Percentiles rank a stretch among this genome's conserved stretches.
Evolutionary conservation across 2,888 invertebrate species (phyloP).

Genomic region (Drosophila emarginata): DNA sequence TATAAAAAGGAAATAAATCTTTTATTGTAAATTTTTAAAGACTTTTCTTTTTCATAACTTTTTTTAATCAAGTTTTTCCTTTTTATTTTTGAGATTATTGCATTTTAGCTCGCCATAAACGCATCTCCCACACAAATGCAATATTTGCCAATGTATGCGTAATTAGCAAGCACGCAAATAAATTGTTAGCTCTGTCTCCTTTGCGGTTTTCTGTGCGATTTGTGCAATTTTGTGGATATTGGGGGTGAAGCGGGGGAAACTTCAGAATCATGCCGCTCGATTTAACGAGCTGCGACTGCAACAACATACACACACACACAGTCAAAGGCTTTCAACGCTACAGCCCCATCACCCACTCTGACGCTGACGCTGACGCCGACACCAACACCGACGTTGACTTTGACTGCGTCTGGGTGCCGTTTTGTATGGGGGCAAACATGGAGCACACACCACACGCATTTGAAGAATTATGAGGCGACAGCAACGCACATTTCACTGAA

Average conservation of each 20-base stretch:
- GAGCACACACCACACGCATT: constrained; percentile 68
- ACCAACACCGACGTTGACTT: constrained; percentile 3
- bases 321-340: constrained; percentile 10
- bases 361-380: constrained; percentile 2
- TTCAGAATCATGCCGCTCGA: constrained; percentile 47
- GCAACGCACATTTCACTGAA: constrained; percentile 68
- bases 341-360: constrained; percentile 9
- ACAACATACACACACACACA: not conserved
- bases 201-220: constrained; percentile 33
- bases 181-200: constrained; percentile 44
- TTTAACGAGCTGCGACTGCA: constrained; percentile 67
- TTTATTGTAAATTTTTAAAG: no score
- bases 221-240: not conserved
- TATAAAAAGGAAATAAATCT: no score
- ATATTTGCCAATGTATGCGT: constrained; percentile 52
- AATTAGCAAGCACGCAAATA: constrained; percentile 70
- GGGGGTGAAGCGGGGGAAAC: constrained; percentile 9
- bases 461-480: constrained; percentile 72
- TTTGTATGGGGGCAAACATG: constrained; percentile 7
- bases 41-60: not conserved
- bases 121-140: constrained; percentile 11
- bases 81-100: not conserved
- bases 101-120: constrained; percentile 31
- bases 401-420: constrained; percentile 32
- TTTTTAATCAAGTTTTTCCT: no score